Base-by-base conservation (phyloP, 2,113 vertebrate species). In the Cebus imitator region DNA sequence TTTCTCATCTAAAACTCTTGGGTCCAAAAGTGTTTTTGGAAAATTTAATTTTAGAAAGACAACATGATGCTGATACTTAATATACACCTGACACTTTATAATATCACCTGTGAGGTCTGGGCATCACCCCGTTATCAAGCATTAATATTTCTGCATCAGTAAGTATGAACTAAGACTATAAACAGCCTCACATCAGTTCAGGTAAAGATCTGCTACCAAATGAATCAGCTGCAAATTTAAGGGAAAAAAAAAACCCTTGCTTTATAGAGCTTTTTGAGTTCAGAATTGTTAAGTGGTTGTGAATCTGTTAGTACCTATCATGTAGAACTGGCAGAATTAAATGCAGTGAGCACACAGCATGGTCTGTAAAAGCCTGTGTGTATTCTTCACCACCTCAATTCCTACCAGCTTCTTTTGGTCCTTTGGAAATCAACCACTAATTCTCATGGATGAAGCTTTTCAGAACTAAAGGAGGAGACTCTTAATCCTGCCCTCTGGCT, bases 11-110 rank as follows among this genome's bases (percentile, higher is more conserved):
- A 30, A 85, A 76, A 70, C 27, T 86, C 70, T 32, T 27, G 6
- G 14, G 27, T 50, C 27, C 78, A 80, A 66, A 82, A 75, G 30
- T 58, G 27, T 75, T 94, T 73, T 73, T 35, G 43, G 87, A 82
- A 86, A 93, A 80, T 84, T 96, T 70, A 66, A 81, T 85, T 93
- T 88, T 64, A 89, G 52, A 78, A 80, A 94, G 85, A 70, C 50
- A 78, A 72, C 9, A 9, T 55, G 73, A 40, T 37, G 32, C 55
- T 86, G n/a, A 27, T 40, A 45, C 37, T 14, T 78, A 40, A 81
- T 1, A 75, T 35, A 25, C 32, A 45, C 32, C 5, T 76, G 45
- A 82, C 2, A 75, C 57, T 86, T 93, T 76, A 20, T 64, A 91
- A 70, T 6, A 89, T 2, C 12, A 43, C n/a, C 58, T 64, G n/a